A percentile compares a stretch with the other conserved stretches of the same genome.
phyloP scores from a whole-genome alignment of 2,113 vertebrate species.

The Agapornis roseicollis region DNA sequence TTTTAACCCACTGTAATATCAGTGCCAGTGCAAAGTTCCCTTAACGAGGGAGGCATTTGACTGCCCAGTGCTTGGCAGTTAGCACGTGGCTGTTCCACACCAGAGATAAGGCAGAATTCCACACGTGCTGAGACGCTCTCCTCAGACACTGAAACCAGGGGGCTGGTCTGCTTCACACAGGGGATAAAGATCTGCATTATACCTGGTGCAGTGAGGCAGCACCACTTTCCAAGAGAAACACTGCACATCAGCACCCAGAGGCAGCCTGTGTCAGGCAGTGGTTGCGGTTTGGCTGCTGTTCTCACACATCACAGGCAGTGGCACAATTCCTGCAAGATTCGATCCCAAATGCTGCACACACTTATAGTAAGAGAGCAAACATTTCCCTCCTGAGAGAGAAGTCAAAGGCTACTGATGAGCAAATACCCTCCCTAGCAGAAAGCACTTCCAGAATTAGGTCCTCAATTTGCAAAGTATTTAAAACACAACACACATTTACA shows the following conservation, averaged over 20 bases:
- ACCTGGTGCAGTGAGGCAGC: neutral
- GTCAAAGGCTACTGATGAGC: neutral
- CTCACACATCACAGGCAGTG: fast-evolving
- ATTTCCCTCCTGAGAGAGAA: neutral
- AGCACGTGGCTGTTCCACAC: fast-evolving
- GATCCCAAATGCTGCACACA: neutral
- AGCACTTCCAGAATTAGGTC: neutral
- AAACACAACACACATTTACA: neutral
- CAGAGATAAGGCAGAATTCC: neutral
- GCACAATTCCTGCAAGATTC: neutral
- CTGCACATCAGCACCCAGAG: fast-evolving
- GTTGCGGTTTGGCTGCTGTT: neutral
- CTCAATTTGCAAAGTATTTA: neutral
- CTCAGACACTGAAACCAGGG: neutral
- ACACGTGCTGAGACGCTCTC: neutral
- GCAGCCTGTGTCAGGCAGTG: fast-evolving
- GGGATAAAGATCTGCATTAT: fast-evolving
- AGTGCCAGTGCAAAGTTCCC: neutral
- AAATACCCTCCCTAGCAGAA: neutral
- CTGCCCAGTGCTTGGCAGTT: neutral
- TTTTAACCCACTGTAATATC: neutral
- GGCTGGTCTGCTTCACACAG: neutral
- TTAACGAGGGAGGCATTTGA: neutral
- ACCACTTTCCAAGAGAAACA: neutral
- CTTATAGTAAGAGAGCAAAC: neutral